Evolutionary conservation across 2,113 vertebrate genomes (phyloP).

Genomic region (Calyptommatus sinebrachiatus): DNA sequence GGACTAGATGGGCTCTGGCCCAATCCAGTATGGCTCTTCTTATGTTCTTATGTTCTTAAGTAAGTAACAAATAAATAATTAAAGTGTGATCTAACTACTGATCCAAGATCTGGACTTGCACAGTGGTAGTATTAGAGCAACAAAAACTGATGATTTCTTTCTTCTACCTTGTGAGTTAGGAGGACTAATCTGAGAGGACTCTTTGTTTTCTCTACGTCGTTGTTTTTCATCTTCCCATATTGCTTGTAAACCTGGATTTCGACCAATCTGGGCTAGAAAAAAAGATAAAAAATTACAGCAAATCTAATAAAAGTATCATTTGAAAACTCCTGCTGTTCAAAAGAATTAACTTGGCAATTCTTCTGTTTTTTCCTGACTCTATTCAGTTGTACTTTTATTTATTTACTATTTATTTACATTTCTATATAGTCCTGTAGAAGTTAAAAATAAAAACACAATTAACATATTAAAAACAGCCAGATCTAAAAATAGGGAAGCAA

Average conservation of each 20-base stretch:
- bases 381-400: no score
- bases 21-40: no score
- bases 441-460: no score
- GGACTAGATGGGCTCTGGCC: no score
- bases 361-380: background rate
- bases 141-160: background rate
- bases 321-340: background rate
- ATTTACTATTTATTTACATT: no score
- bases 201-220: slow-evolving; percentile 84
- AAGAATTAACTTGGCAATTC: background rate
- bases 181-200: slow-evolving; percentile 84
- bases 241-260: slow-evolving; percentile 91
- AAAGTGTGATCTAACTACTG: background rate
- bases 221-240: slow-evolving; percentile 99
- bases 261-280: slow-evolving; percentile 88
- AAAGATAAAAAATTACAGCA: slow-evolving; percentile 45
- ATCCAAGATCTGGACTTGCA: background rate
- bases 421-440: no score
- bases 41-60: no score
- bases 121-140: background rate
- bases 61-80: no score
- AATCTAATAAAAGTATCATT: background rate
- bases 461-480: no score
- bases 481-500: no score
- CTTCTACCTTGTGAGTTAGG: slow-evolving; percentile 88